Evolutionary conservation across 2,888 invertebrate genomes (phyloP).

Genomic region (Deroplatys truncata): DNA sequence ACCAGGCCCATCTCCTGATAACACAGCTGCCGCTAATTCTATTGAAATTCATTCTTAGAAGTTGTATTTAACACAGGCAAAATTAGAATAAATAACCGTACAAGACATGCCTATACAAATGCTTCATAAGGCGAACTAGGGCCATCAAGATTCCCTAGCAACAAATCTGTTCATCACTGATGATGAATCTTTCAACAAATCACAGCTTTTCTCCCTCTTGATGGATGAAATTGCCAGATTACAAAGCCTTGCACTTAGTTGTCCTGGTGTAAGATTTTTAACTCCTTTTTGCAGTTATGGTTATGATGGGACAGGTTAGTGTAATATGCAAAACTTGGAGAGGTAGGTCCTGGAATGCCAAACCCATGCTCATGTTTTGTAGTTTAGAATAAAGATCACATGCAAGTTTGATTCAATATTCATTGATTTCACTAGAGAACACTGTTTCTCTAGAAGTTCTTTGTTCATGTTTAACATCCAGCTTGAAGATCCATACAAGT

Average conservation of each 20-base stretch:
- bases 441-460: neutral
- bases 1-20: constrained; percentile 29
- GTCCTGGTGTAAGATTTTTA: neutral
- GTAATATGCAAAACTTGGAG: neutral
- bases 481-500: neutral
- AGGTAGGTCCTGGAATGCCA: neutral
- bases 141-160: neutral
- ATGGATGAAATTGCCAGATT: neutral
- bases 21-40: neutral
- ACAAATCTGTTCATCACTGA: neutral
- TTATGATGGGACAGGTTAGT: neutral
- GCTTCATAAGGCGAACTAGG: neutral
- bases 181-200: neutral
- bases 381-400: neutral
- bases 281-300: neutral
- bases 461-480: neutral
- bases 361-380: neutral
- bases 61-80: neutral
- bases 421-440: neutral
- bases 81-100: neutral
- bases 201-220: neutral
- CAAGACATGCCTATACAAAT: no score
- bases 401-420: neutral
- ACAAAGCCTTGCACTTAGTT: no score
- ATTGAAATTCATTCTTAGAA: neutral